Evolutionary conservation across 64 coral and sea anemone species (phyloP).

Genomic region (Pocillopora verrucosa): DNA sequence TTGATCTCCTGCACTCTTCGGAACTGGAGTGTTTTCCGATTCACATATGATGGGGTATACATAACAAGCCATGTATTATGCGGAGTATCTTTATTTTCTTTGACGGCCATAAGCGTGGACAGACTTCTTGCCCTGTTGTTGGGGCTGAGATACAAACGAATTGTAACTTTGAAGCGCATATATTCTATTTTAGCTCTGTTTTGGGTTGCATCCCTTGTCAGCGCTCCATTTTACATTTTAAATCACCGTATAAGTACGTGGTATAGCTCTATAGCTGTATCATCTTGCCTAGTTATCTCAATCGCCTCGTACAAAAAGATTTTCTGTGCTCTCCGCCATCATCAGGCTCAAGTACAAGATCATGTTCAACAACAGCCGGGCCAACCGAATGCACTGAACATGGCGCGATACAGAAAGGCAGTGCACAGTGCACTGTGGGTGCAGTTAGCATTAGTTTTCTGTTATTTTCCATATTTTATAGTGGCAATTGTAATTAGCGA

Average conservation of each 20-base stretch:
- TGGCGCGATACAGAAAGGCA: no score
- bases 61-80: background rate
- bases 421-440: no score
- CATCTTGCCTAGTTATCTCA: background rate
- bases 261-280: background rate
- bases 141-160: background rate
- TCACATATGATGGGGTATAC: background rate
- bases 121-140: slow-evolving; percentile 1
- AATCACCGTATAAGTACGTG: background rate
- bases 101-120: background rate
- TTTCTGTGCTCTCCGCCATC: background rate
- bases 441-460: background rate
- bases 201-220: background rate
- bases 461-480: background rate
- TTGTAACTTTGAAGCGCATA: background rate
- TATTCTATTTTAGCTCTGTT: background rate
- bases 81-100: background rate
- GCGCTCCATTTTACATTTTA: background rate
- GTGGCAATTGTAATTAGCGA: background rate
- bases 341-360: no score
- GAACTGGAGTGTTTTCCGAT: background rate
- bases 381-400: no score
- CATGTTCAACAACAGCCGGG: no score
- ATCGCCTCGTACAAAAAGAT: background rate
- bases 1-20: background rate